phyloP scores from a whole-genome alignment of 2,797 vertebrate species.

The Mus caroli region DNA sequence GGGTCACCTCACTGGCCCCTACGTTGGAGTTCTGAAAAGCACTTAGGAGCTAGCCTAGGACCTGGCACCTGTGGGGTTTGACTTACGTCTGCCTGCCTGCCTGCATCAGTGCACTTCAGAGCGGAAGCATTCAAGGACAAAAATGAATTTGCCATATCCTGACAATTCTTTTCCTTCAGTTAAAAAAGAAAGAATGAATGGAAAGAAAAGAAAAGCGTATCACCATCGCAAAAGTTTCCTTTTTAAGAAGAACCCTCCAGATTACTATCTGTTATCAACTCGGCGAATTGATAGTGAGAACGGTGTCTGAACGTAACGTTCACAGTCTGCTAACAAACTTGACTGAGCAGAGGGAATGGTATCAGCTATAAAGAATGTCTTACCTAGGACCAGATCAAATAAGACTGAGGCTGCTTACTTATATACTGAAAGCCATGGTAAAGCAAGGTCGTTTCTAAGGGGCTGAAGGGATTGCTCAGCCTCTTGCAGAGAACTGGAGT shows the following conservation, averaged over 20 bases:
- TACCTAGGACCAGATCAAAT: background rate
- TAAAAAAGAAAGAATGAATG: background rate
- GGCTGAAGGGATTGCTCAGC: background rate
- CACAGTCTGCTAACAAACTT: background rate
- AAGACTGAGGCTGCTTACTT: constrained; percentile 28
- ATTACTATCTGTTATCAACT: background rate
- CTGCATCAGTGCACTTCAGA: background rate
- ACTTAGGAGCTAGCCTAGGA: background rate
- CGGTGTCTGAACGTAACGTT: background rate
- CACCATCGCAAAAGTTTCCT: background rate
- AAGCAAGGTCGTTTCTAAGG: background rate
- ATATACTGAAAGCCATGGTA: background rate
- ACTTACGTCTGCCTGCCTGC: constrained; percentile 2
- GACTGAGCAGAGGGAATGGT: background rate
- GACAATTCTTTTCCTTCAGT: constrained; percentile 3
- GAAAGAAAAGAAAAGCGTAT: no score
- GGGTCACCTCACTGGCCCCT: background rate
- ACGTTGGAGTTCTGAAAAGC: background rate
- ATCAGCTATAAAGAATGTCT: background rate
- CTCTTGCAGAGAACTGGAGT: background rate
- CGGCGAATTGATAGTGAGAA: background rate
- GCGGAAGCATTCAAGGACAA: constrained; percentile 9
- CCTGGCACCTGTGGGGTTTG: background rate
- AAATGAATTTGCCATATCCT: constrained; percentile 62
- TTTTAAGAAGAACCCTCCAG: background rate